Evolutionary conservation across 2,797 vertebrate species (phyloP).

Genomic region (Hemitrygon akajei): DNA sequence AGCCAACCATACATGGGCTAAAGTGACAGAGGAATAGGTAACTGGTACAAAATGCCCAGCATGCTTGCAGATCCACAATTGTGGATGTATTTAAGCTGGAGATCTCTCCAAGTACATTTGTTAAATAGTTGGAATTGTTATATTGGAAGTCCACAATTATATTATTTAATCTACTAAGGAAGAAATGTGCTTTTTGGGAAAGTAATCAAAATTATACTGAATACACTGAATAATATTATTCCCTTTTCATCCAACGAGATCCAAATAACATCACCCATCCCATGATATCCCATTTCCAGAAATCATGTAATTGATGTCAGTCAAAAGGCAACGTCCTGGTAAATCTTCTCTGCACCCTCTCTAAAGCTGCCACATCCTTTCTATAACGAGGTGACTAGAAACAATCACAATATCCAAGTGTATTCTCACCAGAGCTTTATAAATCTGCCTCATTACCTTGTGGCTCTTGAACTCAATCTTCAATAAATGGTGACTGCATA

Average conservation of each 20-base stretch:
- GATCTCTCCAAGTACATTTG: not conserved
- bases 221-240: not conserved
- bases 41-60: not conserved
- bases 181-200: not conserved
- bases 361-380: too few species aligned
- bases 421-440: too few species aligned
- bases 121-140: not conserved
- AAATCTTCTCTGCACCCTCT: too few species aligned
- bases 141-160: not conserved
- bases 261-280: not conserved
- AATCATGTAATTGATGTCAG: not conserved
- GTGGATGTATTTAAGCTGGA: not conserved
- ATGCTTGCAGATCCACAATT: not conserved
- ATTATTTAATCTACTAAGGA: not conserved
- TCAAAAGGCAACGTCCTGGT: not conserved
- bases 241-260: not conserved
- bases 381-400: too few species aligned
- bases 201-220: not conserved
- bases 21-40: not conserved
- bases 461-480: too few species aligned
- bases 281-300: not conserved
- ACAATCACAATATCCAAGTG: too few species aligned
- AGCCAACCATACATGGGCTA: not conserved
- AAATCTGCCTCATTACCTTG: too few species aligned
- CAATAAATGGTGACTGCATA: not conserved